Base-by-base conservation (phyloP, 2,113 vertebrate genomes). In the Hyaena hyaena region DNA sequence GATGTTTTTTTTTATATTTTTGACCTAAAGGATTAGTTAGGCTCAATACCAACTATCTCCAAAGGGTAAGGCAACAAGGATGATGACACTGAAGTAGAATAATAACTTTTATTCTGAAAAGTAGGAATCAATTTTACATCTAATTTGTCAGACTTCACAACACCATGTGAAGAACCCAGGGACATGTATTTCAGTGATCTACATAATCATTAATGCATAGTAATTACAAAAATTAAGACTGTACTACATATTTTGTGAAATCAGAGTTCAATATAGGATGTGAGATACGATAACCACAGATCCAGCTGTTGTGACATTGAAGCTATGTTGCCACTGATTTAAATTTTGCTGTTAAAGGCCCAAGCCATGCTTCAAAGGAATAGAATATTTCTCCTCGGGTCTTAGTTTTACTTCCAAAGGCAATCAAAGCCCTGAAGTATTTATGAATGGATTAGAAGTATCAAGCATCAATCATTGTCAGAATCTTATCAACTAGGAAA, bases 391-490 rank as follows among this genome's bases (percentile, higher is more conserved):
- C 61, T 98, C 89, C 55, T 74, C 97, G 53, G 77, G 45, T 94
- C 93, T 98, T 95, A 94, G 93, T 96, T 98, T 97, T 95, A 79
- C 12, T 86, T 96, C 50, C 55, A 94, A 97, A 96, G 68, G 9
- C 91, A 98, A 69, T 97, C 91, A 95, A n/a, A 95, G 26, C 61
- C 80, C 65, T 88, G 83, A 81, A 82, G 8, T 65, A 50, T 77
- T 98, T 98, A 50, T 95, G 96, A 98, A 95, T 97, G 93, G 77
- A 94, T 96, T 80, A 96, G 66, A 95, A 97, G 33, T 31, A 94
- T 26, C 79, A 68, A 82, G 19, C 69, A 97, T 98, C 95, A 95
- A 11, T 97, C 97, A 96, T 84, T 97, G 92, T 98, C 96, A 98
- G 89, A 95, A 94, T 97, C 85, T 97, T 95, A 84, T 95, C 96